Base-by-base conservation (phyloP, 2,888 invertebrate genomes). In the Conus canariensis region DNA sequence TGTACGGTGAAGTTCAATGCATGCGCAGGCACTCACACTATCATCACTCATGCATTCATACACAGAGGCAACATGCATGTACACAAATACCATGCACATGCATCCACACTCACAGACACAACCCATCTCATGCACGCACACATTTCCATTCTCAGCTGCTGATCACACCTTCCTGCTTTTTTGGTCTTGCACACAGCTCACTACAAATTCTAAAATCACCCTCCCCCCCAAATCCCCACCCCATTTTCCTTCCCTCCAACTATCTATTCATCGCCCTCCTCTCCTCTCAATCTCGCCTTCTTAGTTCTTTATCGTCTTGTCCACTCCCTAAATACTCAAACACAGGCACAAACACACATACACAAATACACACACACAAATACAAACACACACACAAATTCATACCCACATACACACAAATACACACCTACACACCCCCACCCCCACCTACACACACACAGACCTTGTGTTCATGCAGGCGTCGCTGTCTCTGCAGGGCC, bases 381-480 rank as follows among this genome's bases (percentile, higher is more conserved):
- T 45, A 45, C 45, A 45, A 45, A 45, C 45, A 45, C 45, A 45
- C 45, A 45, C 45, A 25, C 70, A 14, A 30, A 8, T 30, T 0
- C 77, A 25, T 19, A 45, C 80, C 14, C 80, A 80, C 80, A 80
- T 45, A 80, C 80, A 80, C 45, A 45, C 80, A 30, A 30, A 30
- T 1, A 30, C 30, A 30, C 30, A 30, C 30, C 30, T 30, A 30
- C 30, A 45, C 45, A 45, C 45, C 45, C 80, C 80, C 77, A 25
- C 77, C 25, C 77, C 25, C 77, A 0, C 77, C 25, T 30, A 77
- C 25, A 77, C 77, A 77, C 77, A 77, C 77, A 67, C 45, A 67
- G 92, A 95, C 96, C 95, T 95, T 95, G 92, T 96, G 96, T 92
- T 96, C 96, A 91, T 96, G 95, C 3, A 96, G 93, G 12, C 94